A percentile compares a stretch with the other conserved stretches of the same genome.
phyloP scores from a whole-genome alignment of 2,113 vertebrate genomes.

The Notechis scutatus region DNA sequence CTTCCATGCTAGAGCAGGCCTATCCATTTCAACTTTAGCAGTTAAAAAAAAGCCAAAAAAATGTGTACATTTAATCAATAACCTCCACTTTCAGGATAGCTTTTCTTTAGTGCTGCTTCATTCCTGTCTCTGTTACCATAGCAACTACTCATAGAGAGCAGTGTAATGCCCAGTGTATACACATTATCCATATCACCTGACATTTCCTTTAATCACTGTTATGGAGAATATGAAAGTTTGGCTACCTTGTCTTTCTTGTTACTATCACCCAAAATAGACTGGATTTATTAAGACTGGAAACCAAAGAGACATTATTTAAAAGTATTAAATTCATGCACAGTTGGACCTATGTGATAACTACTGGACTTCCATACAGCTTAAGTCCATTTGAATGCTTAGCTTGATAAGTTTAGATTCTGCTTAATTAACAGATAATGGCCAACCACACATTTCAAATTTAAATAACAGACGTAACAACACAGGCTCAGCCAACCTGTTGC shows the following conservation, averaged over 20 bases:
- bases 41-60: not conserved
- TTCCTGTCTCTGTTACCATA: constrained; percentile 69
- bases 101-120: constrained; percentile 58
- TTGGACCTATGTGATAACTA: not conserved
- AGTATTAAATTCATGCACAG: not conserved
- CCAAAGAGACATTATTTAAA: not conserved
- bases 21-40: not conserved
- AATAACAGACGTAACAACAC: not conserved
- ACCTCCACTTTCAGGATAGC: constrained; percentile 61
- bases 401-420: not conserved
- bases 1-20: not conserved
- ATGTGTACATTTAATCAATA: constrained; percentile 64
- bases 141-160: constrained; percentile 64
- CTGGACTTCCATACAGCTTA: not conserved
- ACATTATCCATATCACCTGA: constrained; percentile 61
- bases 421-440: not conserved
- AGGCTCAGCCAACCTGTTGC: not conserved
- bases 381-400: not conserved
- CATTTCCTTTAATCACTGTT: constrained; percentile 65
- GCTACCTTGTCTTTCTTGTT: constrained; percentile 61
- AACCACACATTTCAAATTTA: not conserved
- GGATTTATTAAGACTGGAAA: constrained; percentile 19
- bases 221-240: constrained; percentile 55
- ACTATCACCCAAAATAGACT: constrained; percentile 38
- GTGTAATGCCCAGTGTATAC: constrained; percentile 59